A percentile compares a stretch with the other conserved stretches of the same genome.
Evolutionary conservation across 2,888 invertebrate species (phyloP).

Genomic region (Dasypogon diadema): DNA sequence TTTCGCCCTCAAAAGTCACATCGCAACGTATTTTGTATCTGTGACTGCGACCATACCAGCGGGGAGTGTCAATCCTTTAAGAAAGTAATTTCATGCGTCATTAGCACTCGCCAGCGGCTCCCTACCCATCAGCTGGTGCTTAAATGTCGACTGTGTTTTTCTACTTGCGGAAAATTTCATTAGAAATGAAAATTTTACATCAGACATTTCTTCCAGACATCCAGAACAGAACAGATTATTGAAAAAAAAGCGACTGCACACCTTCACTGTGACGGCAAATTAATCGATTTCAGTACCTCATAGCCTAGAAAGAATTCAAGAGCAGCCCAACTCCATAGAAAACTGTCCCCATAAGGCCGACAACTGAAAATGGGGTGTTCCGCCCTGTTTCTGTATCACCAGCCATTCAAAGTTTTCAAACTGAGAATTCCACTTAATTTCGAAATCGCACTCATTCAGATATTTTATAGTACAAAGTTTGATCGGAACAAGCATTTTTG

Average conservation of each 20-base stretch:
- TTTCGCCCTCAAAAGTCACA: not conserved
- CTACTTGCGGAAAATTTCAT: too few relatives aligned
- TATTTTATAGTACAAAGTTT: slow-evolving; percentile 29
- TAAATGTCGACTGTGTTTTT: too few relatives aligned
- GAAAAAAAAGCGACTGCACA: not conserved
- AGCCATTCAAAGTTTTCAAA: not conserved
- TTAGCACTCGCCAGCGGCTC: slow-evolving; percentile 1
- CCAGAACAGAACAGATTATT: too few relatives aligned
- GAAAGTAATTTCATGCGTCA: slow-evolving; percentile 45
- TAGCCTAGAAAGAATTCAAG: not conserved
- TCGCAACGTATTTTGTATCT: slow-evolving; percentile 5
- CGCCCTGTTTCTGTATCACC: not conserved
- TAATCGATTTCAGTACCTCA: not conserved
- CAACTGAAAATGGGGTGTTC: not conserved
- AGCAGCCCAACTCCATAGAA: not conserved
- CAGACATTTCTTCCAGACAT: too few relatives aligned
- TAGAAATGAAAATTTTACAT: too few relatives aligned
- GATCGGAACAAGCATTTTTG: slow-evolving; percentile 15
- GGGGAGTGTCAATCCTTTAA: slow-evolving; percentile 36
- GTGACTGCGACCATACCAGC: not conserved
- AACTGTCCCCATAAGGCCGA: not conserved
- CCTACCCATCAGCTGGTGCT: too few relatives aligned
- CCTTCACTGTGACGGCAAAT: not conserved
- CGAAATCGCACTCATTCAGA: slow-evolving; percentile 16
- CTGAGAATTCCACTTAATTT: slow-evolving; percentile 7